phyloP scores from a whole-genome alignment of 2,888 invertebrate genomes.

The Drosophila ustulata region DNA sequence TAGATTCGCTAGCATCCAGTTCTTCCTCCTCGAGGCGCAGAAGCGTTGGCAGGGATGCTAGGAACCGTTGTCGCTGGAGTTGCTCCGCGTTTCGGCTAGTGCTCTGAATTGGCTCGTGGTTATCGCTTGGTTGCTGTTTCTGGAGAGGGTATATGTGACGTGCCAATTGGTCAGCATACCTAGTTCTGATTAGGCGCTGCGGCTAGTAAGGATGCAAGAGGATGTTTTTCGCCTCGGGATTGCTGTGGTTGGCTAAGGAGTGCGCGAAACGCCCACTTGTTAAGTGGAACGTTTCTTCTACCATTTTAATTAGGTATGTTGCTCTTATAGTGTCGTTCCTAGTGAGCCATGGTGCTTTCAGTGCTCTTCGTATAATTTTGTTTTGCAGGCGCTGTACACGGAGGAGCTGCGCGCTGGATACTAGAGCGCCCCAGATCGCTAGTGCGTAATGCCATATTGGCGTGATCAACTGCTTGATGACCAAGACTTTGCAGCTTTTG shows the following conservation, averaged over 20 bases:
- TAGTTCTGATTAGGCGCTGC: neutral
- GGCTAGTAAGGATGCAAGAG: constrained; percentile 6
- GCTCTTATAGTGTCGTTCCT: neutral
- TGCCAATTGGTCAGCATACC: neutral
- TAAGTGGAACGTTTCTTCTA: neutral
- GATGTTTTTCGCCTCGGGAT: constrained; percentile 7
- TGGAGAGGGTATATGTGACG: constrained; percentile 7
- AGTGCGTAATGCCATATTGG: constrained; percentile 10
- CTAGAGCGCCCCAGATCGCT: constrained; percentile 2
- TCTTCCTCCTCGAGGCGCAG: neutral
- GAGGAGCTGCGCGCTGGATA: neutral
- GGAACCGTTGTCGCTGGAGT: neutral
- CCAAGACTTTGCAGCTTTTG: constrained; percentile 12
- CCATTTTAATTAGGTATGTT: neutral
- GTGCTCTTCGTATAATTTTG: neutral
- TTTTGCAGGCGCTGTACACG: constrained; percentile 1
- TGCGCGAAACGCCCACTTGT: neutral
- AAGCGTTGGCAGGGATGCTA: neutral
- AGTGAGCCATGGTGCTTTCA: neutral
- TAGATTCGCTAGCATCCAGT: neutral
- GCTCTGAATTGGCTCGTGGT: neutral
- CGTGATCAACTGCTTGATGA: too few relatives aligned
- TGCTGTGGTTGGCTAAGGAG: neutral
- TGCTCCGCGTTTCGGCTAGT: neutral
- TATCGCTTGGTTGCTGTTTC: neutral